Evolutionary conservation across 2,797 vertebrate species (phyloP).

Genomic region (Meriones psammophilus): DNA sequence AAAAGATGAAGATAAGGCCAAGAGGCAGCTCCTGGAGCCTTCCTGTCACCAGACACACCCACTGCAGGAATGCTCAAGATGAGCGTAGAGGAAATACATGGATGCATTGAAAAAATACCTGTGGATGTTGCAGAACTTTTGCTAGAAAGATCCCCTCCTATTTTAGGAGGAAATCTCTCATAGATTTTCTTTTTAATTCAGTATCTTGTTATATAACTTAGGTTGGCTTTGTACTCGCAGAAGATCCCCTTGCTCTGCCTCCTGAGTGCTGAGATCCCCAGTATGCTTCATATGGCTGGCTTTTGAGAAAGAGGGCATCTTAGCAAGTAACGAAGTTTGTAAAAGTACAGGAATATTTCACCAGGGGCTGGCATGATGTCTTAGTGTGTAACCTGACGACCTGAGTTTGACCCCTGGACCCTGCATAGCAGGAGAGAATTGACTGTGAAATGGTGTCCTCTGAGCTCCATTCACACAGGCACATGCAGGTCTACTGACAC

Average conservation of each 20-base stretch:
- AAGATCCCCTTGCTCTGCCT: not conserved
- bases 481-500: rapidly evolving
- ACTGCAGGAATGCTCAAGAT: not conserved
- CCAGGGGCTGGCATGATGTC: not conserved
- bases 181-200: not conserved
- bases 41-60: not conserved
- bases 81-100: slow-evolving; percentile 11
- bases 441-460: not conserved
- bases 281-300: not conserved
- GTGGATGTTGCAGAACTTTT: slow-evolving; percentile 53
- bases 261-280: not conserved
- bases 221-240: not conserved
- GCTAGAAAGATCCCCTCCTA: slow-evolving; percentile 56
- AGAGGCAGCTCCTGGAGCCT: not conserved
- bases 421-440: not conserved
- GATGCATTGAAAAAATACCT: slow-evolving; percentile 63
- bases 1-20: not conserved
- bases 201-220: not conserved
- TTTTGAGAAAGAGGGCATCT: slow-evolving; percentile 11
- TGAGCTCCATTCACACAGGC: not conserved
- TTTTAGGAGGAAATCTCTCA: slow-evolving; percentile 64
- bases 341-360: not conserved
- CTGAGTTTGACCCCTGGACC: not conserved
- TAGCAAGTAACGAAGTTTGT: slow-evolving; percentile 33
- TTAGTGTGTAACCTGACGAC: not conserved